These are phyloP conservation scores for Eumacrocentrus americanus DNA, from an alignment of 2,888 invertebrate genomes.

Conservation along the genomic window DNA sequence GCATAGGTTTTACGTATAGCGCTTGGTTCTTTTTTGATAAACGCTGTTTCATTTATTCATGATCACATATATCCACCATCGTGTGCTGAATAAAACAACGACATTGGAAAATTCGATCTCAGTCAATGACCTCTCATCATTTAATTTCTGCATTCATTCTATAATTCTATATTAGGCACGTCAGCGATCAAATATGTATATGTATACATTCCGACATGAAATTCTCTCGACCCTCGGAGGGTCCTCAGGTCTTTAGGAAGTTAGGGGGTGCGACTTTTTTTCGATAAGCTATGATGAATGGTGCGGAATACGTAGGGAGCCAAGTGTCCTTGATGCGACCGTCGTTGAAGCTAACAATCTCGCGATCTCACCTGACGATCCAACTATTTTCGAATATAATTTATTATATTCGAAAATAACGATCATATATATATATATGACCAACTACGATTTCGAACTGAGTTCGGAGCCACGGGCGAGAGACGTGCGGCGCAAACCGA, in stretches of 20 bases:
- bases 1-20: too few species aligned
- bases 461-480: conserved; percentile 61
- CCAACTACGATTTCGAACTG: conserved; percentile 52
- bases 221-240: background rate
- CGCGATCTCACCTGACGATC: conserved; percentile 55
- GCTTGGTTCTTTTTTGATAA: too few species aligned
- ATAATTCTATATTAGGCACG: background rate
- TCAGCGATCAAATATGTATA: background rate
- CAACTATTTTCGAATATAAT: conserved; percentile 33
- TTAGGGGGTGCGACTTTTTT: conserved; percentile 44
- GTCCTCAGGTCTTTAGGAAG: conserved; percentile 35
- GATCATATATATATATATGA: conserved; percentile 40
- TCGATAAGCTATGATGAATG: conserved; percentile 48
- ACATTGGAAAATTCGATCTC: background rate
- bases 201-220: background rate
- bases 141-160: background rate
- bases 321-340: conserved; percentile 63
- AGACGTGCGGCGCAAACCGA: conserved; percentile 62
- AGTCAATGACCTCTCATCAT: background rate
- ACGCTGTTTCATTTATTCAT: too few species aligned
- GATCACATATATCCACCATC: too few species aligned
- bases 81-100: too few species aligned
- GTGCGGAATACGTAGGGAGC: conserved; percentile 60
- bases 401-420: conserved; percentile 31
- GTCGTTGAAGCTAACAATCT: conserved; percentile 61